phyloP scores from a whole-genome alignment of 2,888 invertebrate genomes.

The Pediacus dermestoides region DNA sequence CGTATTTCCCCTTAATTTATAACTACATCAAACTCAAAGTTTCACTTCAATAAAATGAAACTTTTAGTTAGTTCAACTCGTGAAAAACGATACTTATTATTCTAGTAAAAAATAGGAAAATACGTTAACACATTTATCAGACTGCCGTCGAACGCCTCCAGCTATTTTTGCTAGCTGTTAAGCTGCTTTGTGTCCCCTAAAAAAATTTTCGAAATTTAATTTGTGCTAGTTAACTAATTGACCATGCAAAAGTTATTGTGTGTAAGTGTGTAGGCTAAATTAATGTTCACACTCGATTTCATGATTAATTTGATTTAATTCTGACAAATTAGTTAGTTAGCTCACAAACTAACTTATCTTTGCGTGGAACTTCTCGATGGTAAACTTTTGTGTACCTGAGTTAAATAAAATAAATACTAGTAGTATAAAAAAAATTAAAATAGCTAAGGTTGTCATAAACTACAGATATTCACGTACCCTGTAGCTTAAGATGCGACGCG shows the following conservation, averaged over 20 bases:
- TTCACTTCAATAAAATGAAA: too few species aligned
- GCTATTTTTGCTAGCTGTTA: slow-evolving; percentile 42
- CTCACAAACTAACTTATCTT: too few species aligned
- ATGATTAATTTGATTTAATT: neutral
- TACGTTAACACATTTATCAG: slow-evolving; percentile 24
- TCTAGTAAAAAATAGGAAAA: slow-evolving; percentile 4
- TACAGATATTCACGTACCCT: slow-evolving; percentile 39
- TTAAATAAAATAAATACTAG: too few species aligned
- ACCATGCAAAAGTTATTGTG: too few species aligned
- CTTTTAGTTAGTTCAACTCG: too few species aligned
- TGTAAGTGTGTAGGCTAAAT: too few species aligned
- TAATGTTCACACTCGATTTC: too few species aligned
- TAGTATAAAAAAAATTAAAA: neutral
- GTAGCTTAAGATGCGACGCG: slow-evolving; percentile 43
- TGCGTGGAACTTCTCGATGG: too few species aligned
- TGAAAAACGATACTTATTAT: neutral
- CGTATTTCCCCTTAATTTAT: slow-evolving; percentile 1
- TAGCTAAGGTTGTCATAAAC: slow-evolving; percentile 2
- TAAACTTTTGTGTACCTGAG: too few species aligned
- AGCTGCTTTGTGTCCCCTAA: slow-evolving; percentile 43
- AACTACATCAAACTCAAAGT: neutral
- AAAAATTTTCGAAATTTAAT: too few species aligned
- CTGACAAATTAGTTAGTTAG: slow-evolving; percentile 6
- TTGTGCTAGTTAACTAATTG: too few species aligned
- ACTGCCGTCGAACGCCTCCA: slow-evolving; percentile 41